Evolutionary conservation across 2,113 vertebrate genomes (phyloP), one percentile per base, ranked within the genome.

Genomic region (Corynorhinus townsendii): DNA sequence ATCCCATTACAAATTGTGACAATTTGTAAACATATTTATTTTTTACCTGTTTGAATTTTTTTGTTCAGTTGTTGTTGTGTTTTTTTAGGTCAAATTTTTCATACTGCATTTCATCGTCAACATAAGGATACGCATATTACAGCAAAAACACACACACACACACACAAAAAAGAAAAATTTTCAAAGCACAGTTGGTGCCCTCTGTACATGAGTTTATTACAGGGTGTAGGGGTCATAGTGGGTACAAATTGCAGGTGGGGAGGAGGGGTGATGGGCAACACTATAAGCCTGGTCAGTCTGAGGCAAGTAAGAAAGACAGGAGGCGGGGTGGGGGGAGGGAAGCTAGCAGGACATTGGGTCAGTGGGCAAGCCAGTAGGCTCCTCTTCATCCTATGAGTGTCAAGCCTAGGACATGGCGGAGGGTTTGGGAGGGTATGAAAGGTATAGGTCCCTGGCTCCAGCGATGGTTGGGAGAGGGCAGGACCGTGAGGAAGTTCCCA

Each of bases 331-430:
- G 24, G 14, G 3, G 33, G 19, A 12, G 7, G 33, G 26, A 12
- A 28, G 47, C 19, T 9, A 30, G 22, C 0, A 22, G 86, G 54
- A 10, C 4, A 0, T 26, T 17, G 22, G 30, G 73, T 54, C 26
- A 24, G 28, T 2, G 1, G 43, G 47, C 49, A 76, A 14, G 15
- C 7, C 1, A 9, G 12, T 1, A 0, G 26, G 16, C n/a, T 20
- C 28, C 38, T 62, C 43, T 82, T 93, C 7, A 22, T 49, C 16
- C 66, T 28, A 3, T 16, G 8, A 38, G 9, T 22, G 10, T 45
- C 69, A 77, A 69, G 30, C 30, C 28, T 5, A 45, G 75, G 52
- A 16, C 8, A 6, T 0, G 26, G 26, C 0, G 0, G 20, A 30
- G 30, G 45, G 28, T 52, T 45, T 17, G 11, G 59, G 62, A 69